Base-by-base conservation (phyloP, 2,797 vertebrate species). In the Phoeniculus purpureus region DNA sequence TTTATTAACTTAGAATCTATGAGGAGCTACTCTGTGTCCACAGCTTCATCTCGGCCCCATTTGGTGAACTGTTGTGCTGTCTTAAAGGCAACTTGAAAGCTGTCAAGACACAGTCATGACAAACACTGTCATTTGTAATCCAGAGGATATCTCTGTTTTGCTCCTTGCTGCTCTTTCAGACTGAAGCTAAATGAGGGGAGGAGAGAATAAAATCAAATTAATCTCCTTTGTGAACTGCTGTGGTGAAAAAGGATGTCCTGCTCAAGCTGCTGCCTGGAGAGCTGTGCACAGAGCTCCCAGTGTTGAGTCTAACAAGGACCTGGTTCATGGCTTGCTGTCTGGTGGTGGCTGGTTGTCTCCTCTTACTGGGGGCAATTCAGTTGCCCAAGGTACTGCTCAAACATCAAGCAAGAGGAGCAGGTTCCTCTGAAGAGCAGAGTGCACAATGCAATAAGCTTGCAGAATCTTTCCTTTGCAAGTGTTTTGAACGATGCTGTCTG, bases 1-100 rank as follows among this genome's bases (percentile, higher is more conserved):
- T 95, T 82, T 87, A 68, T 86, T 79, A 79, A 76, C 31, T 79
- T 62, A 68, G 47, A 82, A 54, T 82, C 83, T 82, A 61, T 68
- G 65, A 65, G 71, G 58, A 82, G 37, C 83, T 93, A 26, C 87
- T 76, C 77, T 62, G 37, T 77, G 87, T 81, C 85, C 75, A 9
- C 61, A 58, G 72, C 16, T 43, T n/a, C 51, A 59, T 54, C 64
- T 74, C 81, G 80, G 32, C 65, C 61, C 23, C 37, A 25, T 71
- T 91, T 76, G 37, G 31, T 83, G 67, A 92, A 67, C 43, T 4
- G 5, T 74, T 70, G 52, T 55, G 4, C 54, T 82, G 81, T 19
- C 14, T 74, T 81, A 56, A 86, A 25, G 54, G 67, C 25, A 50
- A 23, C 51, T 88, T 86, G 40, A 79, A 80, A 82, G 54, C 31